These are phyloP conservation scores for Prionace glauca DNA, from an alignment of 2,797 vertebrate species.

Conservation along the genomic window DNA sequence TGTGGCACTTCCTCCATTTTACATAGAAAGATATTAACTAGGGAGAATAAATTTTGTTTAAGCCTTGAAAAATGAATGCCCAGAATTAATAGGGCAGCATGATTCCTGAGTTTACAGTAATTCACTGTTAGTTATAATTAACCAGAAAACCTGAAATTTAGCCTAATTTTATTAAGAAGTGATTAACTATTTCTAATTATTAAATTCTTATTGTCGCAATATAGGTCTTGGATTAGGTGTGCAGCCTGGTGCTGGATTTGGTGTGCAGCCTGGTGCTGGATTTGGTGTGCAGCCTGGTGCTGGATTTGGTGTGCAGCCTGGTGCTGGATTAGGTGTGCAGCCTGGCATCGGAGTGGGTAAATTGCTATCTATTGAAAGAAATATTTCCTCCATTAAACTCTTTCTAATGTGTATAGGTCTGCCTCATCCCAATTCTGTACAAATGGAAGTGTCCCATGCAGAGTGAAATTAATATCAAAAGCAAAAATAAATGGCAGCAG, in stretches of 20 bases:
- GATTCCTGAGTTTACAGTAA: too few relatives aligned
- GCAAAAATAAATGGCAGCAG: neutral
- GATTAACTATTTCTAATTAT: neutral
- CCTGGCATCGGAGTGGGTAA: slow-evolving; percentile 10
- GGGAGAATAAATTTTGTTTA: neutral
- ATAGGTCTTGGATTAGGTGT: neutral
- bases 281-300: neutral
- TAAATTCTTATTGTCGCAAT: neutral
- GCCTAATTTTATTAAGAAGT: neutral
- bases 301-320: neutral
- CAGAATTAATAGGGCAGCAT: neutral
- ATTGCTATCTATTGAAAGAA: neutral
- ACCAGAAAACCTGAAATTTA: neutral
- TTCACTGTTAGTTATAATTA: neutral
- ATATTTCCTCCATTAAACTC: neutral
- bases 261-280: neutral
- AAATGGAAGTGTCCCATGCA: neutral
- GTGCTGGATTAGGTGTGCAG: neutral
- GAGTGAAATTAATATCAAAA: neutral
- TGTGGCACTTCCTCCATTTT: neutral
- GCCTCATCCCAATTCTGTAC: neutral
- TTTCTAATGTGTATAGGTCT: neutral
- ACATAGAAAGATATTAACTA: neutral
- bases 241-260: neutral
- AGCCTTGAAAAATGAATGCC: neutral